These are phyloP conservation scores for Aphidius colemani DNA, from an alignment of 2,888 invertebrate species.

Conservation along the genomic window DNA sequence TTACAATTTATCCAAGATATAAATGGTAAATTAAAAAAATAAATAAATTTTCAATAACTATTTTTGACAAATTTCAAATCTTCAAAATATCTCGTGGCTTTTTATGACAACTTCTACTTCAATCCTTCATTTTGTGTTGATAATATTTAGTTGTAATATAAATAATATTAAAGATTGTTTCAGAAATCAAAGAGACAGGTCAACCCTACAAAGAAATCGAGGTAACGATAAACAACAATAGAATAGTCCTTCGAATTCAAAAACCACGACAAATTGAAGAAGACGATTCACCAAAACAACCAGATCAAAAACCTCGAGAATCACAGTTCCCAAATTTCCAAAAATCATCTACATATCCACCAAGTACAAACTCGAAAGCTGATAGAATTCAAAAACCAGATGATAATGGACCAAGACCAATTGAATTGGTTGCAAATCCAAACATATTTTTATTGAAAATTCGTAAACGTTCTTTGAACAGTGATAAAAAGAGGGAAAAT, in stretches of 20 bases:
- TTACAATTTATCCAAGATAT: too few species aligned
- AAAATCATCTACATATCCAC: neutral
- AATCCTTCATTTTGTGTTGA: too few species aligned
- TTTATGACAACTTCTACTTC: too few species aligned
- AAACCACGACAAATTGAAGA: constrained; percentile 33
- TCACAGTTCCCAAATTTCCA: neutral
- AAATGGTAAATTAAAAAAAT: too few species aligned
- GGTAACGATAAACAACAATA: constrained; percentile 47
- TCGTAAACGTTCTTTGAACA: constrained; percentile 39
- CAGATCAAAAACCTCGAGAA: constrained; percentile 7
- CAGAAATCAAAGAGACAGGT: constrained; percentile 45
- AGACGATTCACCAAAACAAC: constrained; percentile 41
- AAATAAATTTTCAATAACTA: too few species aligned
- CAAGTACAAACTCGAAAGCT: neutral
- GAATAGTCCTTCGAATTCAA: constrained; percentile 44
- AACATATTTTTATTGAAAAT: constrained; percentile 52
- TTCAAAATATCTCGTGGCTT: too few species aligned
- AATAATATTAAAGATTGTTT: constrained; percentile 31
- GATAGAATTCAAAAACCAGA: neutral
- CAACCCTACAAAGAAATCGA: constrained; percentile 53
- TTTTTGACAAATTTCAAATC: too few species aligned
- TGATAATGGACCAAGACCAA: constrained; percentile 11
- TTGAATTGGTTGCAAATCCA: constrained; percentile 48
- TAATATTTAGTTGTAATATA: too few species aligned
- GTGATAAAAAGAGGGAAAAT: constrained; percentile 40